Base-by-base conservation (phyloP, 2,888 invertebrate genomes). In the Cantharis rufa region DNA sequence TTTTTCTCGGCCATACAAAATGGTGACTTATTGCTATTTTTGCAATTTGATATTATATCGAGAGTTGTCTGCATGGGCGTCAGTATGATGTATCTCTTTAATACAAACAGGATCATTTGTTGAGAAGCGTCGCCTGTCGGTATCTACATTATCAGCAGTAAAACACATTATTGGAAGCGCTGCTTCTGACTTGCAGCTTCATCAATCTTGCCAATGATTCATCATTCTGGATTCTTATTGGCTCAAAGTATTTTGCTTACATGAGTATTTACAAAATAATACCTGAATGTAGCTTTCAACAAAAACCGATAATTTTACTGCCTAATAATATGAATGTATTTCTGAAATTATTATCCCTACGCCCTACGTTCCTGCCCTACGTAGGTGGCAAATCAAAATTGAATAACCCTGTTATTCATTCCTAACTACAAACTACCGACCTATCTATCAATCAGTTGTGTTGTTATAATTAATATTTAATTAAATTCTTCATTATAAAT, bases 101-200 rank as follows among this genome's bases (percentile, higher is more conserved):
- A 85, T 84, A 85, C 84, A 86, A 86, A 85, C 85, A 85, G 81
- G 84, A 86, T 86, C 85, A 85, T 86, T 86, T 86, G 85, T 86
- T 84, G 84, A 84, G 83, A 85, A 84, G 84, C 85, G 82, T 85
- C 84, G 81, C 82, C 75, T 82, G 80, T 82, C 83, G 82, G 83
- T 85, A 85, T 85, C 85, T 85, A 82, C 84, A 84, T 86, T 85
- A 85, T 85, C 83, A 83, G 83, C 83, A 82, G 82, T 82, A 83
- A 84, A 83, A 84, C 84, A 82, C 83, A 84, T 85, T 84, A 85
- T 82, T 81, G 82, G 71, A 82, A 81, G 83, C 83, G 83, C 81
- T 83, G 84, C 84, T 84, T 84, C 84, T 84, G 85, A 84, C 84
- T 85, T 80, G 82, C 76, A 78, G 79, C 79, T 79, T 82, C 85